Percentiles rank a stretch among this genome's conserved stretches.
These are phyloP conservation scores for Agraylea sexmaculata DNA, from an alignment of 1,140 invertebrate genomes.

Conservation along the genomic window DNA sequence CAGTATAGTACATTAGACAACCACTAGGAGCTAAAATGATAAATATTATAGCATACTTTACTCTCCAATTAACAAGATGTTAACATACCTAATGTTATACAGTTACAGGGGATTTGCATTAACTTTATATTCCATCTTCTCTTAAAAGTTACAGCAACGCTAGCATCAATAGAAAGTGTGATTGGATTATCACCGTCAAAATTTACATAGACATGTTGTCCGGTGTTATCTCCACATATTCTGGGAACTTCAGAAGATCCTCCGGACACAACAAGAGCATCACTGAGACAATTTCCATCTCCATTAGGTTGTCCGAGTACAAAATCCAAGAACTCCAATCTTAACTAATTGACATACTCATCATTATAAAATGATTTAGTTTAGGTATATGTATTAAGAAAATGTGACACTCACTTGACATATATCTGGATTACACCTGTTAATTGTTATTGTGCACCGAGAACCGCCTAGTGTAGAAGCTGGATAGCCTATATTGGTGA, in stretches of 20 bases:
- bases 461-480: constrained; percentile 50
- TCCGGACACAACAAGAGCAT: constrained; percentile 57
- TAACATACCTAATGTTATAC: constrained; percentile 44
- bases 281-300: constrained; percentile 57
- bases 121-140: constrained; percentile 68
- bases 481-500: constrained; percentile 62
- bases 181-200: constrained; percentile 57
- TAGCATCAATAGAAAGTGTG: constrained; percentile 54
- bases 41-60: not conserved
- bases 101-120: constrained; percentile 60
- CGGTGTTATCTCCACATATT: constrained; percentile 70
- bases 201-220: constrained; percentile 70
- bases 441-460: constrained; percentile 56
- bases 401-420: constrained; percentile 50
- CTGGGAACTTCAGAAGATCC: constrained; percentile 50
- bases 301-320: constrained; percentile 58
- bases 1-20: constrained; percentile 66
- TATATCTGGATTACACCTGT: constrained; percentile 52
- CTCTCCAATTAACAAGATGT: not conserved
- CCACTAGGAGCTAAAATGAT: constrained; percentile 53
- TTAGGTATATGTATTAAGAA: constrained; percentile 1
- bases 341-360: constrained; percentile 36
- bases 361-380: constrained; percentile 10
- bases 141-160: constrained; percentile 43
- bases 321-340: constrained; percentile 66